Percentiles rank a stretch among this genome's conserved stretches.
These are phyloP conservation scores for Orchesella flavescens DNA, from an alignment of 2,888 invertebrate genomes.

Conservation along the genomic window DNA sequence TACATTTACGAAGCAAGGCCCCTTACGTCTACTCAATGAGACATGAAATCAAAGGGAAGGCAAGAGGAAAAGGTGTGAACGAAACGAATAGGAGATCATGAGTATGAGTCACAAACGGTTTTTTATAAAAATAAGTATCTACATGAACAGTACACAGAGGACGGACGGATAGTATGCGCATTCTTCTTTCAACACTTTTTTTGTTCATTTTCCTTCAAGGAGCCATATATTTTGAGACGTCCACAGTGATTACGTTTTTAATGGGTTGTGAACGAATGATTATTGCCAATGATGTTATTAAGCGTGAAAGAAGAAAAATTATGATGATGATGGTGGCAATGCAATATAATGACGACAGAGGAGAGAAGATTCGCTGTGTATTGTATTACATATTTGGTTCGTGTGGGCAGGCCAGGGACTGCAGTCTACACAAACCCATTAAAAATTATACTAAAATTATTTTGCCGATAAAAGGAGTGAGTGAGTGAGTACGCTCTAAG, in stretches of 20 bases:
- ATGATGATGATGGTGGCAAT: not conserved
- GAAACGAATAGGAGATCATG: too few species aligned
- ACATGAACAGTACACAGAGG: not conserved
- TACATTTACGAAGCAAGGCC: too few species aligned
- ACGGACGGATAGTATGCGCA: not conserved
- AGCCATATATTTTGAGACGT: not conserved
- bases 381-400: slow-evolving; percentile 18
- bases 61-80: too few species aligned
- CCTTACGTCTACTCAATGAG: too few species aligned
- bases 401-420: too few species aligned
- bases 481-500: too few species aligned
- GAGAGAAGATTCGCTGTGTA: not conserved
- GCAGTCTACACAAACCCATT: not conserved
- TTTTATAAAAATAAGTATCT: not conserved
- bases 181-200: not conserved
- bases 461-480: too few species aligned
- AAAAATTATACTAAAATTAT: slow-evolving; percentile 19
- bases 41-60: too few species aligned
- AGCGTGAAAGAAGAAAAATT: not conserved
- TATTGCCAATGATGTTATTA: not conserved
- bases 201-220: not conserved
- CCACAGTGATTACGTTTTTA: not conserved
- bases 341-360: not conserved
- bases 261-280: slow-evolving; percentile 4
- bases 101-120: not conserved